Percentiles rank a stretch among this genome's conserved stretches.
phyloP scores from a whole-genome alignment of 2,888 invertebrate genomes.

The Phymatocera aterrima region DNA sequence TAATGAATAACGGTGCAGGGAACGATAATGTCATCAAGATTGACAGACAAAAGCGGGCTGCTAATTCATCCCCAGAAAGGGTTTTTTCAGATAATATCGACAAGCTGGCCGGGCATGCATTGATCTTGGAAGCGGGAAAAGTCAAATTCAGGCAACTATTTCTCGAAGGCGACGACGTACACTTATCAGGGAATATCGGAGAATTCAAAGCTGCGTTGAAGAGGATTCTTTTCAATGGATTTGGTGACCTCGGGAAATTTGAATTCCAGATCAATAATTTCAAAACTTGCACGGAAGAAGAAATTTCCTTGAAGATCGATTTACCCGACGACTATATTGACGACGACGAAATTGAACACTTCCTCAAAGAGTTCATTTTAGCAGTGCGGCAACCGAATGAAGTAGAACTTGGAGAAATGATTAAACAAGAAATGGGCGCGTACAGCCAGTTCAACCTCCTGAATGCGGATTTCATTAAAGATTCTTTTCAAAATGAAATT shows the following conservation, averaged over 20 bases:
- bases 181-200: too few species aligned
- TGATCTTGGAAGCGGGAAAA: neutral
- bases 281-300: too few species aligned
- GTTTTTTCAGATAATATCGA: neutral
- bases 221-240: too few species aligned
- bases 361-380: neutral
- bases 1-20: neutral
- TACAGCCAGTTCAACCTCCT: neutral
- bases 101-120: neutral
- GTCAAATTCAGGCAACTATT: neutral
- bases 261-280: too few species aligned
- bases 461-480: neutral
- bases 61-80: neutral
- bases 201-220: too few species aligned
- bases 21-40: neutral
- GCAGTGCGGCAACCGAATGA: slow-evolving; percentile 12
- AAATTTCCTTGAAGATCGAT: too few species aligned
- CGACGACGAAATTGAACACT: neutral
- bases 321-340: neutral
- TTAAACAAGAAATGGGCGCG: neutral
- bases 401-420: neutral
- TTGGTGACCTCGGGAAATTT: too few species aligned
- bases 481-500: neutral
- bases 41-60: neutral
- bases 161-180: neutral